phyloP scores from a whole-genome alignment of 2,888 invertebrate genomes.

The Drosophila prolongata region DNA sequence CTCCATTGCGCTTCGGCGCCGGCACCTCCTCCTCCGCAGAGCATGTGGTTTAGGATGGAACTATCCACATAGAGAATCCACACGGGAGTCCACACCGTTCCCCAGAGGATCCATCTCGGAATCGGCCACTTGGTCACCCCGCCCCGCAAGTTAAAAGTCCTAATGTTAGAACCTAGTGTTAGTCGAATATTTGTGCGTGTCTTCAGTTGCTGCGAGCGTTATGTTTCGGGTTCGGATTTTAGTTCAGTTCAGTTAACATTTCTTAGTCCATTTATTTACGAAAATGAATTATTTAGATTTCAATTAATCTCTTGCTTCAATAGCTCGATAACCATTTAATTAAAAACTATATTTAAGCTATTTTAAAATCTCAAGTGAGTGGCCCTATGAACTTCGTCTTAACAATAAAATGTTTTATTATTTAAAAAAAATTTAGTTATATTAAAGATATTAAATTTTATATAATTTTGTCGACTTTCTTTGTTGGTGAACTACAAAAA shows the following conservation, averaged over 20 bases:
- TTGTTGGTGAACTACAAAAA: no score
- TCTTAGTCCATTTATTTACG: background rate
- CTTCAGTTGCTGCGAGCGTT: slow-evolving; percentile 13
- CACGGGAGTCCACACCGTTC: no score
- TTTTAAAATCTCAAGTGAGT: no score
- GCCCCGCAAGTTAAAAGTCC: slow-evolving; percentile 24
- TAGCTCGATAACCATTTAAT: background rate
- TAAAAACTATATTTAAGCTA: no score
- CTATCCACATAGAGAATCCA: no score
- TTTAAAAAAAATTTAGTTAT: no score
- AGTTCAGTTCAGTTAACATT: background rate
- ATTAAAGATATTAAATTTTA: no score
- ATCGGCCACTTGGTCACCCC: slow-evolving; percentile 20
- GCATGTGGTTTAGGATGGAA: slow-evolving; percentile 76
- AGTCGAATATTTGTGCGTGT: slow-evolving; percentile 54
- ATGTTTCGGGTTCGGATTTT: slow-evolving; percentile 7
- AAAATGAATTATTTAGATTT: background rate
- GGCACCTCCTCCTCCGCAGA: slow-evolving; percentile 80
- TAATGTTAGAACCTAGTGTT: slow-evolving; percentile 63
- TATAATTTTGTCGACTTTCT: no score
- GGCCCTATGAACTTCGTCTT: no score
- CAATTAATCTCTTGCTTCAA: background rate
- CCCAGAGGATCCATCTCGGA: slow-evolving; percentile 10
- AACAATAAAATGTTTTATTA: no score
- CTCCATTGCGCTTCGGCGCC: slow-evolving; percentile 84